These are phyloP conservation scores for Tortricodes alternella DNA, from an alignment of 2,888 invertebrate genomes.

Conservation along the genomic window DNA sequence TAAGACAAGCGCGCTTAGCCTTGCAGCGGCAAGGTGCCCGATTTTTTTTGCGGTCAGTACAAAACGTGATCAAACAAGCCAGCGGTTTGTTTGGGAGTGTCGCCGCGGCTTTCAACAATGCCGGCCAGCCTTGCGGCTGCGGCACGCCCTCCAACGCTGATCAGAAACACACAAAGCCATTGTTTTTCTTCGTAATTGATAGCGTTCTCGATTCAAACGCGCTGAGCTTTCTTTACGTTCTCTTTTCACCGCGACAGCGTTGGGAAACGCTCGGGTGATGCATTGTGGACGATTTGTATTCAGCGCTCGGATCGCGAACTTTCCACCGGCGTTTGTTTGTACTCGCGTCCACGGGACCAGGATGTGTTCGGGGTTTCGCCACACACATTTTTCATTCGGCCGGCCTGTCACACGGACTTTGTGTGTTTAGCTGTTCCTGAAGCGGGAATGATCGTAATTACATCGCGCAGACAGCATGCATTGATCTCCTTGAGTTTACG, in stretches of 20 bases:
- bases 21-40: constrained; percentile 68
- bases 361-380: constrained; percentile 46
- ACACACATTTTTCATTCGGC: constrained; percentile 22
- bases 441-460: constrained; percentile 57
- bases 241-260: constrained; percentile 61
- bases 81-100: constrained; percentile 50
- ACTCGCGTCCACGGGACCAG: constrained; percentile 46
- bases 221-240: constrained; percentile 64
- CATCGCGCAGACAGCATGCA: constrained; percentile 59
- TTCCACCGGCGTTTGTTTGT: constrained; percentile 74
- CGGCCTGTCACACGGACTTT: constrained; percentile 22
- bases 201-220: constrained; percentile 10
- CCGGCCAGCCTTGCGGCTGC: constrained; percentile 50
- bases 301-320: constrained; percentile 63
- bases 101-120: constrained; percentile 58
- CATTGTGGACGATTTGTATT: constrained; percentile 77
- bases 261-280: constrained; percentile 69
- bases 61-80: constrained; percentile 67
- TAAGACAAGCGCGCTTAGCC: constrained; percentile 61
- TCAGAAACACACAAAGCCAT: constrained; percentile 28
- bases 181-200: constrained; percentile 26
- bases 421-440: constrained; percentile 31
- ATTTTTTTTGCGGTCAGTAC: constrained; percentile 70
- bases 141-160: constrained; percentile 33
- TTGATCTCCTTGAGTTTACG: constrained; percentile 75